Percentiles rank a stretch among this genome's conserved stretches.
Conservation (phyloP, 2,113 vertebrate species). For the Prinia subflava region DNA sequence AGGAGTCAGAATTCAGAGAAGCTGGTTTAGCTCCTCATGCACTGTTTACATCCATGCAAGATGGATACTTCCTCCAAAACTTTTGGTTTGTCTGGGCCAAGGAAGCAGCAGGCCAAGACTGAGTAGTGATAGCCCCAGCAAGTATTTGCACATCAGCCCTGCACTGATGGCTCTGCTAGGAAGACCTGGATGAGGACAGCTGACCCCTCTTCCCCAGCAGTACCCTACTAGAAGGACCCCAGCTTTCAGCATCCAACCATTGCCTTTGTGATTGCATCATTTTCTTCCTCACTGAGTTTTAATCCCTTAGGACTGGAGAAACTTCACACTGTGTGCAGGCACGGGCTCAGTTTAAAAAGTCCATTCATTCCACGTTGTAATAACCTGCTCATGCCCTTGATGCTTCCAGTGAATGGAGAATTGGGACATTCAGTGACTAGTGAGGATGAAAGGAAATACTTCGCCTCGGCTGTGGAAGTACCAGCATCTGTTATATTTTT, state of each 20-base stretch:
- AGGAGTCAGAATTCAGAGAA: neutral
- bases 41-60: rapidly evolving
- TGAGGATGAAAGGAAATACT: slow-evolving; percentile 68
- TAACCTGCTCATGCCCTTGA: slow-evolving; percentile 56
- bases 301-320: neutral
- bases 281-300: neutral
- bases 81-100: neutral
- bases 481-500: slow-evolving; percentile 62
- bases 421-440: slow-evolving; percentile 45
- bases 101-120: rapidly evolving
- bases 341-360: neutral
- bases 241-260: neutral
- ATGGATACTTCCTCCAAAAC: neutral
- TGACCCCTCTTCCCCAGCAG: rapidly evolving
- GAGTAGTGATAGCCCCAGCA: neutral
- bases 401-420: slow-evolving; percentile 37
- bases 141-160: neutral
- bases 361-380: slow-evolving; percentile 30
- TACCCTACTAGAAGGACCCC: rapidly evolving
- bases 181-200: neutral
- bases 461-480: slow-evolving; percentile 49
- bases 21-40: neutral
- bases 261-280: neutral
- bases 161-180: neutral
- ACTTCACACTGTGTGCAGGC: rapidly evolving